Evolutionary conservation across 2,888 invertebrate genomes (phyloP).

Genomic region (Acrocyrtus sp.): DNA sequence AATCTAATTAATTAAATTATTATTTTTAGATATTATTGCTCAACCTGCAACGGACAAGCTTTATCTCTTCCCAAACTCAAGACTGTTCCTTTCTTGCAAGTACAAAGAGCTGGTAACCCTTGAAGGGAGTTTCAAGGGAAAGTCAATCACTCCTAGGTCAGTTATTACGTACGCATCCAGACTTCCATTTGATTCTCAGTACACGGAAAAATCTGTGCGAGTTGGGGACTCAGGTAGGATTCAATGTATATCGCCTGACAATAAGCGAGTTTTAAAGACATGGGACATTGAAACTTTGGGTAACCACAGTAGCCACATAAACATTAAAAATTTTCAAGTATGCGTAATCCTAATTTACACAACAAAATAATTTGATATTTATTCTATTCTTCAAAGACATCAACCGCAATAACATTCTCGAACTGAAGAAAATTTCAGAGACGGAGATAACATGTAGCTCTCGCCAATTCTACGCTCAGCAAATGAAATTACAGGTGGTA

Average conservation of each 20-base stretch:
- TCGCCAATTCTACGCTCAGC: background rate
- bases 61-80: slow-evolving; percentile 9
- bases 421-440: slow-evolving; percentile 20
- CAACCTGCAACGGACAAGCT: slow-evolving; percentile 5
- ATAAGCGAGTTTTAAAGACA: slow-evolving; percentile 14
- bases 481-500: slow-evolving; percentile 17
- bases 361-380: background rate
- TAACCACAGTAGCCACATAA: slow-evolving; percentile 1
- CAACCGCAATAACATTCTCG: slow-evolving; percentile 11
- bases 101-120: slow-evolving; percentile 5
- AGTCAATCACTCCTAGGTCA: background rate
- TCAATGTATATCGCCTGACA: slow-evolving; percentile 6
- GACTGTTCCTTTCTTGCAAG: slow-evolving; percentile 28
- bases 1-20: background rate
- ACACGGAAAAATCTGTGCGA: slow-evolving; percentile 19
- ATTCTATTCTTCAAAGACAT: slow-evolving; percentile 13
- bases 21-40: slow-evolving; percentile 16
- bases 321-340: background rate
- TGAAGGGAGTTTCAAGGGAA: slow-evolving; percentile 13
- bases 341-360: background rate
- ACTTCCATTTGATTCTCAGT: slow-evolving; percentile 22
- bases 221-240: slow-evolving; percentile 40
- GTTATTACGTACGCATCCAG: slow-evolving; percentile 6
- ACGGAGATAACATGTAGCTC: slow-evolving; percentile 15
- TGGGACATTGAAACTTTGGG: slow-evolving; percentile 48